Percentiles rank a stretch among this genome's conserved stretches.
phyloP scores from a whole-genome alignment of 2,113 vertebrate species.

The Ranitomeya imitator region DNA sequence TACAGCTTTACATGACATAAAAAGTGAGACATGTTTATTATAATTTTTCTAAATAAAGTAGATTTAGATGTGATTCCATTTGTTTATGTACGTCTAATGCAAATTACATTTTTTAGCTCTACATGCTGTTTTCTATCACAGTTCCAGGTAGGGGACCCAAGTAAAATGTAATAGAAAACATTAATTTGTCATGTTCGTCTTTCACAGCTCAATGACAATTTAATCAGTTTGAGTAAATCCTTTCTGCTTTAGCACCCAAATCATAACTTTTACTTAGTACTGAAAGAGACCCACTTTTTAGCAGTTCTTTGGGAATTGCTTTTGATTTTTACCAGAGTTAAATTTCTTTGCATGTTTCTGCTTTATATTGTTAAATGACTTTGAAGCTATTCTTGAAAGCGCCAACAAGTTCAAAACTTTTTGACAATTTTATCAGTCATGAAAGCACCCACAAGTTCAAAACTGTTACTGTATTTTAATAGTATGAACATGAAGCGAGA shows the following conservation, averaged over 20 bases:
- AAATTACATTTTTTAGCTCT: conserved; percentile 46
- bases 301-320: not conserved
- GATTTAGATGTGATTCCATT: conserved; percentile 26
- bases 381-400: not conserved
- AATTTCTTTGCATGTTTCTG: not conserved
- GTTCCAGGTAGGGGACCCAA: conserved; percentile 45
- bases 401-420: too few species aligned
- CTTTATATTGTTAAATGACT: not conserved
- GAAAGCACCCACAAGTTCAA: too few species aligned
- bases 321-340: not conserved
- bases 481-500: too few species aligned
- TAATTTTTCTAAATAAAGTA: conserved; percentile 11
- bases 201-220: conserved; percentile 48
- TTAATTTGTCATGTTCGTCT: conserved; percentile 45
- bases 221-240: not conserved
- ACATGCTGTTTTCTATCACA: conserved; percentile 47
- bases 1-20: not conserved
- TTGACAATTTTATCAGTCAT: too few species aligned
- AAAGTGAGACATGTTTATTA: conserved; percentile 2
- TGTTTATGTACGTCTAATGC: conserved; percentile 50
- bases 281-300: not conserved
- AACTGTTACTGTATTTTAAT: too few species aligned
- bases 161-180: conserved; percentile 28
- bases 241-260: conserved; percentile 33
- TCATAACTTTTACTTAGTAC: not conserved